Conservation (phyloP, 2,797 vertebrate species). For the Malacoctenus gilli region DNA sequence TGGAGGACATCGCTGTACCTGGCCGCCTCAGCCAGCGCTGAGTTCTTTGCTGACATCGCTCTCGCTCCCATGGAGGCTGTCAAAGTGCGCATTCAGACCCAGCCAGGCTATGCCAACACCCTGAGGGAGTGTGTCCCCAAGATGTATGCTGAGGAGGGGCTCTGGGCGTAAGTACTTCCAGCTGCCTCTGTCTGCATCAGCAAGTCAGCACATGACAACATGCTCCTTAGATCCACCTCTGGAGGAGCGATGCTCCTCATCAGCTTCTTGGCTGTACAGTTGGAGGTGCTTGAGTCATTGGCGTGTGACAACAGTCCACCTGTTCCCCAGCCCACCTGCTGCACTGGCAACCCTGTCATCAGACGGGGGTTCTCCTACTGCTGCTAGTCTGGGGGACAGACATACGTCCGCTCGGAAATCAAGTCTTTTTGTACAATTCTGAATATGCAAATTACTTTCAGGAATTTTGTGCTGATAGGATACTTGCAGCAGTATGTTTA, state of each 20-base stretch:
- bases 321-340: slow-evolving; percentile 84
- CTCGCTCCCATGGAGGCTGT: slow-evolving; percentile 98
- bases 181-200: too few relatives aligned
- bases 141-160: slow-evolving; percentile 93
- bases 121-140: slow-evolving; percentile 90
- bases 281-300: slow-evolving; percentile 97
- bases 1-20: slow-evolving; percentile 97
- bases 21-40: slow-evolving; percentile 95
- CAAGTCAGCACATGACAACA: slow-evolving; percentile 20
- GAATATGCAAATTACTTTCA: too few relatives aligned
- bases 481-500: too few relatives aligned
- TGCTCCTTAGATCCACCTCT: slow-evolving; percentile 93
- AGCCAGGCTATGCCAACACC: slow-evolving; percentile 94
- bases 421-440: too few relatives aligned
- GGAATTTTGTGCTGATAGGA: too few relatives aligned
- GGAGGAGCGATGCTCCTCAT: slow-evolving; percentile 81
- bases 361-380: slow-evolving; percentile 73
- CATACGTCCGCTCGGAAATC: slow-evolving; percentile 52
- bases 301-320: slow-evolving; percentile 93
- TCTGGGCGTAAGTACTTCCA: slow-evolving; percentile 89
- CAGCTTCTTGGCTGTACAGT: slow-evolving; percentile 91
- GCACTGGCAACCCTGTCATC: slow-evolving; percentile 78
- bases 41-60: slow-evolving; percentile 98
- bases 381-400: slow-evolving; percentile 84
- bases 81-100: slow-evolving; percentile 97